Base-by-base conservation (phyloP, 92 coral and sea anemone genomes). In the Porites rus region DNA sequence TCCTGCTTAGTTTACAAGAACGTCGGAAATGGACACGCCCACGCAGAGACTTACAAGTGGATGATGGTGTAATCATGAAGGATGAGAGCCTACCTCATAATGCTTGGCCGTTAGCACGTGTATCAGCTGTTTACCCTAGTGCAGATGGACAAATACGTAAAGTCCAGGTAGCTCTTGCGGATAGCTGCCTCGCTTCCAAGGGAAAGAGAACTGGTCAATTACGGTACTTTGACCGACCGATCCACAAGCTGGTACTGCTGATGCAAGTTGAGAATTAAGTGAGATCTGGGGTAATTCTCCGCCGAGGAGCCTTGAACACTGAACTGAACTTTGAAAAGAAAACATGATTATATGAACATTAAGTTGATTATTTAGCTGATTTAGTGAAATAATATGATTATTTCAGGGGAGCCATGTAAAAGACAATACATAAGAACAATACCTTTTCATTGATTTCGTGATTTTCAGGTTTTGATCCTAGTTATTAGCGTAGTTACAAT, bases 151-250 rank as follows among this genome's bases (percentile, higher is more conserved):
- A 74, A 18, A 79, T 88, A 6, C 83, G 89, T 77, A 88, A 77
- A 58, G 92, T 89, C 21, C 86, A 86, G 58, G 86, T 89, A 11
- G 82, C 83, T 72, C 52, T 89, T 72, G 92, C 87, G 60, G 86
- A 85, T 52, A 46, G 93, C 69, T 28, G 72, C 74, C 62, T 90
- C 68, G 93, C 86, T 79, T 65, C 76, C 65, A 86, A 74, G 25
- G 91, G 93, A 16, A 80, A 69, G 72, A 80, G 93, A 63, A 43
- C 51, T n/a, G 53, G 67, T 10, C 52, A 84, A 3, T 16, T 46
- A 28, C 46, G 64, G 90, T 84, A 28, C 20, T 61, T 89, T 75
- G 85, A 84, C 12, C 24, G 92, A 17, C 92, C 92, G 38, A 72
- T 89, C 14, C 89, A 89, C 65, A 89, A 89, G 84, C 59, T 83